Base-by-base conservation (phyloP, 2,113 vertebrate species). In the Chamaetylas fuelleborni region DNA sequence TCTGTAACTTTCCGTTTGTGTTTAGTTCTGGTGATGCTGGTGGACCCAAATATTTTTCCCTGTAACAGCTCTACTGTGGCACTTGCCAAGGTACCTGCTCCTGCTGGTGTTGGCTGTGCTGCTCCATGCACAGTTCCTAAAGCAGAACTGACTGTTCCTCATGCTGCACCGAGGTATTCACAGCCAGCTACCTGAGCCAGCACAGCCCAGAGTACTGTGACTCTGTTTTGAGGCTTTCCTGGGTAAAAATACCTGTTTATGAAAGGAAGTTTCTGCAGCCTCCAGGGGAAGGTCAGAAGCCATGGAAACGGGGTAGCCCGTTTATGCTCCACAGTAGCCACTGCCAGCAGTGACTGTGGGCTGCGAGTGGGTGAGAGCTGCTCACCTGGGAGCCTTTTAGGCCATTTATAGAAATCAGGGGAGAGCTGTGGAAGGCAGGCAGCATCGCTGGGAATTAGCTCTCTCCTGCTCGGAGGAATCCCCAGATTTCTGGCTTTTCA, bases 211-310 rank as follows among this genome's bases (percentile, higher is more conserved):
- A 31, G 57, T 24, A 2, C 29, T 57, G 10, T 2, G 3, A 12
- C 64, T 12, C 54, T 45, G 43, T 2, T 58, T 34, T 62, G 81
- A 71, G 71, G 70, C 45, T 82, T 67, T 70, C 62, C 81, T 45
- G 8, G 29, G 66, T 14, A 56, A 43, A 71, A 62, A 24, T 43
- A 13, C 45, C 18, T 51, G 67, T 58, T 90, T 74, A 15, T 62
- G 65, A 86, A 67, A 81, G 69, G 67, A 0, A 31, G 6, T 53
- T 77, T 50, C 70, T 85, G 72, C 86, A 72, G 28, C 76, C 86
- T 83, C 62, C 67, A 57, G 92, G 93, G 92, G 92, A 88, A 88
- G 85, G 71, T 80, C 85, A 66, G 74, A 33, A 87, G 84, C 71
- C 54, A 12, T 77, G 82, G 76, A 43, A 80, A 92, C 1, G 3